A percentile compares a stretch with the other conserved stretches of the same genome.
Conservation (phyloP, 1,140 invertebrate genomes). For the Delia radicum region DNA sequence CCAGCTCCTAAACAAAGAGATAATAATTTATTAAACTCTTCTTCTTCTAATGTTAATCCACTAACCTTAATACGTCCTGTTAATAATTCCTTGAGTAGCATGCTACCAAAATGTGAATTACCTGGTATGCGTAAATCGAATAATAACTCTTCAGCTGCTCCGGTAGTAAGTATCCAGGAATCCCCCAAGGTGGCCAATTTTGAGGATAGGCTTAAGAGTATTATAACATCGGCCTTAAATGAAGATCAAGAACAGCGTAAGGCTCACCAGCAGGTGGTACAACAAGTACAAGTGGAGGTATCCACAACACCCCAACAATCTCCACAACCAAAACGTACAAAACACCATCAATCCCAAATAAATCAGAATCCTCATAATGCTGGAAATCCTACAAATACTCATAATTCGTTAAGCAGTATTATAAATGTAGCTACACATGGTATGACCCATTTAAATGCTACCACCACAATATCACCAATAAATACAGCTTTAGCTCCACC, state of each 20-base stretch:
- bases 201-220: constrained; percentile 88
- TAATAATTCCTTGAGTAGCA: background rate
- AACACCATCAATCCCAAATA: constrained; percentile 35
- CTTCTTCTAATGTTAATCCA: too few species aligned
- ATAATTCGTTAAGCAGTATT: constrained; percentile 46
- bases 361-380: constrained; percentile 17
- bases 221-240: constrained; percentile 87
- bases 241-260: constrained; percentile 71
- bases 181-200: constrained; percentile 83
- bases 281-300: constrained; percentile 38
- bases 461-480: constrained; percentile 55
- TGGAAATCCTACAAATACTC: constrained; percentile 9
- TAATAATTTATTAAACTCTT: constrained; percentile 26
- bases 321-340: constrained; percentile 45
- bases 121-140: constrained; percentile 24
- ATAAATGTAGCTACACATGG: constrained; percentile 53
- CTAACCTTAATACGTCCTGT: constrained; percentile 30
- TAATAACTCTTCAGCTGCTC: background rate
- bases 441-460: constrained; percentile 50
- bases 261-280: constrained; percentile 34
- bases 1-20: constrained; percentile 37
- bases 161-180: constrained; percentile 62
- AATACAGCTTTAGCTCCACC: constrained; percentile 45
- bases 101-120: constrained; percentile 41
- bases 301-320: constrained; percentile 37